Conservation (phyloP, 2,113 vertebrate genomes). For the Canis aureus region DNA sequence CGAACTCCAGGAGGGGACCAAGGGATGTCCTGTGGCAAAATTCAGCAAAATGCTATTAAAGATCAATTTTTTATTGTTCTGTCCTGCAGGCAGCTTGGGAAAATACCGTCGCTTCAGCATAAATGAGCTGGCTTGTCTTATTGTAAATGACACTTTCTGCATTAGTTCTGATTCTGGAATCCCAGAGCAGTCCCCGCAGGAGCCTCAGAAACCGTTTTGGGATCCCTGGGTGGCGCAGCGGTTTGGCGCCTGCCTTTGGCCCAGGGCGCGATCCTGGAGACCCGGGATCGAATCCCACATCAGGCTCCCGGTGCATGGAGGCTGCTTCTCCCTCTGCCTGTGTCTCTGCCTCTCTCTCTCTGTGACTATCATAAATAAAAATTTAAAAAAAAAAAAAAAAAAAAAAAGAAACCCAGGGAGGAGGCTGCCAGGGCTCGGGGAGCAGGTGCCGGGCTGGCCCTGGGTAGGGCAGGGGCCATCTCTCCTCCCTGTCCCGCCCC, state of each 20-base stretch:
- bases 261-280: too few relatives aligned
- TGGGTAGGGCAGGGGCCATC: not conserved
- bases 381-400: too few relatives aligned
- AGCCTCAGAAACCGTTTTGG: not conserved
- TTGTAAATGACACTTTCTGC: conserved; percentile 57
- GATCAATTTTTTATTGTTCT: conserved; percentile 86
- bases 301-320: too few relatives aligned
- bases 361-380: too few relatives aligned
- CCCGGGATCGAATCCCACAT: too few relatives aligned
- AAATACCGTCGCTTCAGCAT: conserved; percentile 83
- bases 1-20: conserved; percentile 56
- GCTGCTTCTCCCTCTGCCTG: too few relatives aligned
- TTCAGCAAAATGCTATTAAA: conserved; percentile 85
- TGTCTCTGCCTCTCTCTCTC: too few relatives aligned
- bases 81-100: conserved; percentile 86
- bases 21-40: conserved; percentile 81
- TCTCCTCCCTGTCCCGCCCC: rapidly evolving
- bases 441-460: not conserved
- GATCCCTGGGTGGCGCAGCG: too few relatives aligned
- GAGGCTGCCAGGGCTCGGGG: not conserved
- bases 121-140: conserved; percentile 79
- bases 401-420: not conserved
- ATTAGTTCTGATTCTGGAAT: conserved; percentile 25
- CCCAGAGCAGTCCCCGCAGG: conserved; percentile 7
- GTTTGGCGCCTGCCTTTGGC: too few relatives aligned